These are phyloP conservation scores for Hyposoter didymator DNA, from an alignment of 2,888 invertebrate species.

Conservation along the genomic window DNA sequence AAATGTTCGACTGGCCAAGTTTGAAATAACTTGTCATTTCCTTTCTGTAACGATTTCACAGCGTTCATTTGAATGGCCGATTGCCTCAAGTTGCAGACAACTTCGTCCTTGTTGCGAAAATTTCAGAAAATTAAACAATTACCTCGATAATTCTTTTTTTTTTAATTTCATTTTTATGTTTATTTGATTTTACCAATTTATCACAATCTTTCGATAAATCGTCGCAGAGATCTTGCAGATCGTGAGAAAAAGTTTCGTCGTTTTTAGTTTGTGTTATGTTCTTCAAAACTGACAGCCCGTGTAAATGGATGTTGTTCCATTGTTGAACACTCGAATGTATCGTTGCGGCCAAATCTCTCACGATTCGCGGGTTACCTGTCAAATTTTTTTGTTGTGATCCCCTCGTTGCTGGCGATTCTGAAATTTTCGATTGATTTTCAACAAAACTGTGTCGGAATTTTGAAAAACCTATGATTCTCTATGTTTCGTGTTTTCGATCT, in stretches of 20 bases:
- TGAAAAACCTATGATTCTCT: constrained; percentile 9
- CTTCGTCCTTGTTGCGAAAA: constrained; percentile 72
- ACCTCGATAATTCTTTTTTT: not conserved
- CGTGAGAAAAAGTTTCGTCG: constrained; percentile 74
- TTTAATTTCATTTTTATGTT: not conserved
- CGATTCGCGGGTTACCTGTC: constrained; percentile 86
- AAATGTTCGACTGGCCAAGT: constrained; percentile 79
- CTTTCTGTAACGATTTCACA: constrained; percentile 72
- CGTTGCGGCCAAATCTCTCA: constrained; percentile 86
- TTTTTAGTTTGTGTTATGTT: constrained; percentile 78
- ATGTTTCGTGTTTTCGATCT: not conserved
- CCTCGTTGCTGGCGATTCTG: constrained; percentile 66
- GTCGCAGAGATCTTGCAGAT: constrained; percentile 76
- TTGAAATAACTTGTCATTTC: constrained; percentile 74
- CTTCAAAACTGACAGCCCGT: constrained; percentile 83
- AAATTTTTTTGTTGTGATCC: constrained; percentile 84
- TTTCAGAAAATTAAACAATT: not conserved
- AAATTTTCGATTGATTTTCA: not conserved
- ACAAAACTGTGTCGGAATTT: constrained; percentile 8
- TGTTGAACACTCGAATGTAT: constrained; percentile 85
- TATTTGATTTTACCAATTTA: constrained; percentile 71
- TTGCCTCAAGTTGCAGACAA: constrained; percentile 74
- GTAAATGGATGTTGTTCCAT: constrained; percentile 85
- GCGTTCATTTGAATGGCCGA: constrained; percentile 74
- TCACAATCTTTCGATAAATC: constrained; percentile 76